A percentile compares a stretch with the other conserved stretches of the same genome.
Evolutionary conservation across 1,140 invertebrate species (phyloP).

Genomic region (Ooceraea biroi): DNA sequence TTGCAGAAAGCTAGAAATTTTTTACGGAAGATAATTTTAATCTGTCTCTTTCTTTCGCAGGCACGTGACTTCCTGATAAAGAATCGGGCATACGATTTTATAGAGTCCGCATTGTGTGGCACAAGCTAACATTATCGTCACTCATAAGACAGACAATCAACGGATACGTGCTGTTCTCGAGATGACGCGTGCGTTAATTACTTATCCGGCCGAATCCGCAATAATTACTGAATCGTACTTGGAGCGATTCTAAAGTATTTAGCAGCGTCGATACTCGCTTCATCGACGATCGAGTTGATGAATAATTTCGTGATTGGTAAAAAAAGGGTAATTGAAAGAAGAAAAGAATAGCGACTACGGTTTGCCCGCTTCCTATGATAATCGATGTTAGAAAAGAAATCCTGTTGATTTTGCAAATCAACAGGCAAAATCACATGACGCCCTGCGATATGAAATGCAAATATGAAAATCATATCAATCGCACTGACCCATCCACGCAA

Average conservation of each 20-base stretch:
- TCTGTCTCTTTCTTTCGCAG: background rate
- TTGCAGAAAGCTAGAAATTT: background rate
- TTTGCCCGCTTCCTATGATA: slow-evolving; percentile 37
- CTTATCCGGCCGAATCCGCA: slow-evolving; percentile 8
- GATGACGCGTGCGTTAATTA: slow-evolving; percentile 37
- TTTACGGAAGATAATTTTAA: background rate
- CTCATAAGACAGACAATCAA: background rate
- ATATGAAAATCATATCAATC: background rate
- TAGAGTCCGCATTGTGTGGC: background rate
- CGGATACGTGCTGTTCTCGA: background rate
- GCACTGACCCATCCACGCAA: background rate
- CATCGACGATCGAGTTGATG: slow-evolving; percentile 14
- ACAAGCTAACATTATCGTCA: slow-evolving; percentile 7
- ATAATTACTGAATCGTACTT: slow-evolving; percentile 33
- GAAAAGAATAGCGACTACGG: background rate
- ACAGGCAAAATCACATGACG: background rate
- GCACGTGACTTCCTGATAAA: background rate
- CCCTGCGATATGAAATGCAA: background rate
- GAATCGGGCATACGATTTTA: background rate
- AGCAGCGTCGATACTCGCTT: background rate
- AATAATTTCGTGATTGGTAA: slow-evolving; percentile 30
- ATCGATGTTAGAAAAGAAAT: background rate
- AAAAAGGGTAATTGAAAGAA: background rate
- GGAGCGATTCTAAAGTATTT: slow-evolving; percentile 31
- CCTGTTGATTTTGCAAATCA: background rate